Percentiles rank a stretch among this genome's conserved stretches.
Evolutionary conservation across 2,113 vertebrate genomes (phyloP).

Genomic region (Chlorodrepanis virens): DNA sequence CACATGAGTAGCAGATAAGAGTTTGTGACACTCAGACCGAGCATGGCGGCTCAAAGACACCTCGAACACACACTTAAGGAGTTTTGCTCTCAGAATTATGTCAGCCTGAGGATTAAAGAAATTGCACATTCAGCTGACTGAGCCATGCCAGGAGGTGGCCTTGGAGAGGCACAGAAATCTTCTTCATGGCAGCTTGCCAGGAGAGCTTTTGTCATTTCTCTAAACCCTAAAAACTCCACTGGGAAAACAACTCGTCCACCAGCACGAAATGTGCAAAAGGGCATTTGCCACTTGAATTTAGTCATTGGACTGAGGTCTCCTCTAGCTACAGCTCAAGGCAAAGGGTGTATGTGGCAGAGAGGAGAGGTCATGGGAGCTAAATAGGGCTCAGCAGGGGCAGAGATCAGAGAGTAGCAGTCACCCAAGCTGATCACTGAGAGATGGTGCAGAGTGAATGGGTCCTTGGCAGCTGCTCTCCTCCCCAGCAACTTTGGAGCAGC

Average conservation of each 20-base stretch:
- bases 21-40: fast-evolving
- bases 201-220: not conserved
- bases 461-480: not conserved
- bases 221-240: not conserved
- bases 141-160: not conserved
- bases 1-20: not conserved
- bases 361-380: not conserved
- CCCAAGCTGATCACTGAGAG: fast-evolving
- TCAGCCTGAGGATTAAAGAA: not conserved
- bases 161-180: not conserved
- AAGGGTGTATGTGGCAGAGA: not conserved
- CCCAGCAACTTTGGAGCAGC: not conserved
- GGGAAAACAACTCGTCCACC: not conserved
- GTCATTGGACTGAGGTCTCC: not conserved
- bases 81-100: not conserved
- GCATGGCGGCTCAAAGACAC: not conserved
- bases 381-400: not conserved
- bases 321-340: not conserved
- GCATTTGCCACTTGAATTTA: not conserved
- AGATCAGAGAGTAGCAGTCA: not conserved
- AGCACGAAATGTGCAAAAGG: not conserved
- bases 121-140: not conserved
- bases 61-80: fast-evolving
- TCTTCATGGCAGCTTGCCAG: not conserved
- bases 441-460: fast-evolving